These are phyloP conservation scores for Erynnis tages DNA, from an alignment of 2,888 invertebrate species.

Conservation along the genomic window DNA sequence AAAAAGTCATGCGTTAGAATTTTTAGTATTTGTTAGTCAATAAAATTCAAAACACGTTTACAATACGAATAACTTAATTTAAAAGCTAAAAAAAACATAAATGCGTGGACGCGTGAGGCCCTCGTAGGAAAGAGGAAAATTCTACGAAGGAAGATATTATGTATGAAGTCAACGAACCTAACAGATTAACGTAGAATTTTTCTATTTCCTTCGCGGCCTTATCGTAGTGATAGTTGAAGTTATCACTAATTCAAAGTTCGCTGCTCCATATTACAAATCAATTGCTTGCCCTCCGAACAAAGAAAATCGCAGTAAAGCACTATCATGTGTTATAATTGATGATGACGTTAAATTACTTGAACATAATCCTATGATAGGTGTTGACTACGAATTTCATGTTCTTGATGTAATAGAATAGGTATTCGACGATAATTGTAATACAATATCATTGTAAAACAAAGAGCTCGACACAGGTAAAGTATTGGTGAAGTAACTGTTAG, in stretches of 20 bases:
- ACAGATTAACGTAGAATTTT: conserved; percentile 57
- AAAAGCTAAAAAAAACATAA: conserved; percentile 37
- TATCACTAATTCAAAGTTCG: conserved; percentile 37
- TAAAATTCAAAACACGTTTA: conserved; percentile 63
- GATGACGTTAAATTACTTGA: conserved; percentile 26
- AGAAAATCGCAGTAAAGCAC: conserved; percentile 58
- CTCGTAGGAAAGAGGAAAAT: conserved; percentile 67
- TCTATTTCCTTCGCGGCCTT: conserved; percentile 61
- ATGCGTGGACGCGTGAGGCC: conserved; percentile 54
- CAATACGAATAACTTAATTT: conserved; percentile 37
- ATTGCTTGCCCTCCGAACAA: conserved; percentile 44
- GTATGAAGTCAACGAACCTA: conserved; percentile 55
- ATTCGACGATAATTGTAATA: conserved; percentile 30
- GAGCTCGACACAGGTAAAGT: conserved; percentile 46
- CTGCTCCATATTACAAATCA: conserved; percentile 49
- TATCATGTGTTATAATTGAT: conserved; percentile 50
- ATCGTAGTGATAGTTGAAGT: conserved; percentile 35
- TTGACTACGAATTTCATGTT: conserved; percentile 55
- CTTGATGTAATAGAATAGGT: conserved; percentile 40
- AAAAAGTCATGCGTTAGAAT: conserved; percentile 74
- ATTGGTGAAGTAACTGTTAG: conserved; percentile 6
- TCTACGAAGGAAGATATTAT: conserved; percentile 47
- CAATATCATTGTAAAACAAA: conserved; percentile 52
- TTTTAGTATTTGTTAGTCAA: conserved; percentile 79
- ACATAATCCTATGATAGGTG: conserved; percentile 50